Base-by-base conservation (phyloP, 1,140 invertebrate species). In the Proales similis region DNA sequence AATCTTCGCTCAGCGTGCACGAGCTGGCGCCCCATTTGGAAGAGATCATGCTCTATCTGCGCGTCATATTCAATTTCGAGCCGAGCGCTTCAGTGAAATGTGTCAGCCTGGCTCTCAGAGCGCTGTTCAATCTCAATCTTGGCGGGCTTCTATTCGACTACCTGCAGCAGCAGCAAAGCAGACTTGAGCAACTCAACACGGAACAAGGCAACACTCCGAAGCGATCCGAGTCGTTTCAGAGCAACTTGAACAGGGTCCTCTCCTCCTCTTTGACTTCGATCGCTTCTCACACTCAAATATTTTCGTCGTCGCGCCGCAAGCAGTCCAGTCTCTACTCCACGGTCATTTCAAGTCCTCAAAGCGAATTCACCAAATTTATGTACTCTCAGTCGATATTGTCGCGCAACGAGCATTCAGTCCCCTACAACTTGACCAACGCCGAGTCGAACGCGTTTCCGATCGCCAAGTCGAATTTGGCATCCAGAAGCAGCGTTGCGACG, bases 11-110 rank as follows among this genome's bases (percentile, higher is more conserved):
- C 81, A 87, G 69, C 0, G 78, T 86, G n/a, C 75, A 76, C 26
- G 87, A 89, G 69, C 81, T 85, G 45, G 82, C 83, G 1, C 78
- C 79, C 60, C 80, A 86, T 61, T 82, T 85, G 0, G 87, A 92
- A 73, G 88, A 92, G 70, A 73, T 90, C 26, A 76, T 92, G 0
- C 78, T 74, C 62, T 88, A 88, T 71, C 73, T 90, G 1, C 83
- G 84, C 67, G 79, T 80, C 3, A 83, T 85, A 0, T 82, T 90
- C 63, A 71, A 78, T 1, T 69, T 88, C 14, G 83, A 85, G 45
- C 81, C 86, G 0, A 81, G 83, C 3, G 71, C 77, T 1, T 83
- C 86, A 0, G 80, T 91, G 0, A 78, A 82, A 30, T 88, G 86
- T 72, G 84, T 90, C 17, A 57, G 36, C 45, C 17, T 57, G 19